Percentiles rank a stretch among this genome's conserved stretches.
These are phyloP conservation scores for Hydractinia symbiolongicarpus DNA, from an alignment of 30 jellyfish, hydroid and myxozoan species.

Conservation along the genomic window DNA sequence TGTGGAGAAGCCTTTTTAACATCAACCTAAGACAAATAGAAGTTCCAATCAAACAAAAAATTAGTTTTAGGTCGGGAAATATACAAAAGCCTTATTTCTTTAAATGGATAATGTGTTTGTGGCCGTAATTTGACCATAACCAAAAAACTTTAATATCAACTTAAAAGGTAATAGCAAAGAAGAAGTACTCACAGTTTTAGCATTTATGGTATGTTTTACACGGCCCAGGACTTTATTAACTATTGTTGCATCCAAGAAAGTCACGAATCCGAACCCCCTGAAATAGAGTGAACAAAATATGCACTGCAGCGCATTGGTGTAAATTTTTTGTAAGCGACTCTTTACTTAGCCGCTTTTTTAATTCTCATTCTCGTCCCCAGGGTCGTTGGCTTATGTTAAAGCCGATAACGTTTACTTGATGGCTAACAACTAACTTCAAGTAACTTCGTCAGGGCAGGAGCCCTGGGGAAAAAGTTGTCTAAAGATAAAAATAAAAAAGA, in stretches of 20 bases:
- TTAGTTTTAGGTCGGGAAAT: neutral
- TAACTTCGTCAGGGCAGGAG: too few species aligned
- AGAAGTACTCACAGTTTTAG: conserved; percentile 53
- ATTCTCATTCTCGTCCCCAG: too few species aligned
- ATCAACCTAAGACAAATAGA: conserved; percentile 45
- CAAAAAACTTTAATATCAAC: neutral
- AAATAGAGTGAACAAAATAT: neutral
- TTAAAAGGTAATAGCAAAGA: neutral
- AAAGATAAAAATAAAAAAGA: too few species aligned
- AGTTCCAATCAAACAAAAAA: neutral
- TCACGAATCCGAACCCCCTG: conserved; percentile 97
- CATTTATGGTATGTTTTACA: conserved; percentile 67
- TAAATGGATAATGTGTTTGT: neutral
- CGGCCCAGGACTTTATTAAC: conserved; percentile 59
- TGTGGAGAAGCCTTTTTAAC: conserved; percentile 91
- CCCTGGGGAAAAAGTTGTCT: too few species aligned
- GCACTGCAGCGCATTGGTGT: too few species aligned
- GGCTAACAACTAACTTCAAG: too few species aligned
- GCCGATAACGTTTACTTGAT: too few species aligned
- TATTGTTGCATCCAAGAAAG: conserved; percentile 66
- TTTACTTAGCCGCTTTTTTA: too few species aligned
- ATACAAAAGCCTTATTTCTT: neutral
- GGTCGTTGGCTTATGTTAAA: too few species aligned
- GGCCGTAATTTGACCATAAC: too few species aligned
- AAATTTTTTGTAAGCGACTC: too few species aligned